Percentiles rank a stretch among this genome's conserved stretches.
Conservation (phyloP, 2,113 vertebrate species). For the Toxotes jaculatrix region DNA sequence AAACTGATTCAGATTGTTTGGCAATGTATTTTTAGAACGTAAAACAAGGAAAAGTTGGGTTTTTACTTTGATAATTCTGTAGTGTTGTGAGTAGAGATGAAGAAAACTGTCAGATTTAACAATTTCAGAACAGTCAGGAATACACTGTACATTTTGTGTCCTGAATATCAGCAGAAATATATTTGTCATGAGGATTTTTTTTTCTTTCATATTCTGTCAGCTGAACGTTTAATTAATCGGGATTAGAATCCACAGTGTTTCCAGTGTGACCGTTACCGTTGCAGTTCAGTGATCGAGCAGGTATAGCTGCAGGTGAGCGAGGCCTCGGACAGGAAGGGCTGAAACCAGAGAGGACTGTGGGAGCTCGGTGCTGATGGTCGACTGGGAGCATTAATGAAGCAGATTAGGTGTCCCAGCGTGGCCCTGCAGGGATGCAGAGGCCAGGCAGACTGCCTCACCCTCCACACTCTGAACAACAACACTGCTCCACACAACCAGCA, state of each 20-base stretch:
- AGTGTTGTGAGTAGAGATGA: not conserved
- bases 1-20: not conserved
- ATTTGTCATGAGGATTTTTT: not conserved
- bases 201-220: not conserved
- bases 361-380: slow-evolving; percentile 78
- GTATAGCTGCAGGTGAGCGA: slow-evolving; percentile 55
- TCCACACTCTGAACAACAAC: slow-evolving; percentile 17
- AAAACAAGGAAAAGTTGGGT: not conserved
- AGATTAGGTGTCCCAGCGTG: slow-evolving; percentile 78
- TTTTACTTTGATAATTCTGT: not conserved
- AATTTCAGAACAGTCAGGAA: too few relatives aligned
- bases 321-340: slow-evolving; percentile 38
- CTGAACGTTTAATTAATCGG: not conserved
- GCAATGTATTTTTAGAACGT: not conserved
- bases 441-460: not conserved
- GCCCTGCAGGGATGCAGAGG: slow-evolving; percentile 41
- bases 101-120: not conserved
- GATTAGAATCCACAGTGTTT: not conserved
- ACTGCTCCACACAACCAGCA: not conserved
- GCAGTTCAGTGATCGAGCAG: slow-evolving; percentile 48
- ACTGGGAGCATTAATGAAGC: slow-evolving; percentile 83
- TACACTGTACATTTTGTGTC: not conserved
- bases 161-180: not conserved
- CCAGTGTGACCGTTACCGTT: slow-evolving; percentile 14
- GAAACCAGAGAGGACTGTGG: slow-evolving; percentile 80